Percentiles rank a stretch among this genome's conserved stretches.
Conservation (phyloP, 1,140 invertebrate species). For the Drosophila triauraria region DNA sequence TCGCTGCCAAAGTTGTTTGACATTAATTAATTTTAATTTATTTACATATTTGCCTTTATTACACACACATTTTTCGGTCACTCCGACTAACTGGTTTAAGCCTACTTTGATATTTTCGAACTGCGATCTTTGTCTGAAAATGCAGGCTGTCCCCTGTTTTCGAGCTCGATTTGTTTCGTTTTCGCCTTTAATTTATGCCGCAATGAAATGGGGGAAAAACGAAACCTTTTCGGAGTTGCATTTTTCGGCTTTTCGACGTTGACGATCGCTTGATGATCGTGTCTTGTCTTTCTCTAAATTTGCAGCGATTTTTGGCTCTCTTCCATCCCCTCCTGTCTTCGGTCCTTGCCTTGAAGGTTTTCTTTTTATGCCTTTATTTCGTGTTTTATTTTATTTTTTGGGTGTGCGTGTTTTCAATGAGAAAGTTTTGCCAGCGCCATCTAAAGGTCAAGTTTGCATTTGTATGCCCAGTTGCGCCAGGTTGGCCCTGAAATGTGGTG, state of each 20-base stretch:
- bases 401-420: slow-evolving; percentile 53
- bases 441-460: slow-evolving; percentile 77
- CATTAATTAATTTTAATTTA: slow-evolving; percentile 79
- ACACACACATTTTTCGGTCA: slow-evolving; percentile 36
- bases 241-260: slow-evolving; percentile 20
- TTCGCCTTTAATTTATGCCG: slow-evolving; percentile 63
- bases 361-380: slow-evolving; percentile 11
- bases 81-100: slow-evolving; percentile 37
- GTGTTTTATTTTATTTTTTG: slow-evolving; percentile 3
- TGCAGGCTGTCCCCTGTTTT: slow-evolving; percentile 34
- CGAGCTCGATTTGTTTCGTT: slow-evolving; percentile 21
- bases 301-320: slow-evolving; percentile 11
- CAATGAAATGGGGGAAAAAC: slow-evolving; percentile 38
- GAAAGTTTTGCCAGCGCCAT: slow-evolving; percentile 64
- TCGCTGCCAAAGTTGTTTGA: slow-evolving; percentile 60
- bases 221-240: slow-evolving; percentile 40
- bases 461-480: slow-evolving; percentile 48
- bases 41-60: slow-evolving; percentile 78
- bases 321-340: slow-evolving; percentile 12
- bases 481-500: slow-evolving; percentile 2
- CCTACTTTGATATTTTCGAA: slow-evolving; percentile 28
- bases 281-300: slow-evolving; percentile 16
- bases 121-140: slow-evolving; percentile 25
- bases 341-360: slow-evolving; percentile 63
- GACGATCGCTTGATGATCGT: slow-evolving; percentile 39